Conservation (phyloP, 2,888 invertebrate species). For the Caenorhabditis drosophilae region DNA sequence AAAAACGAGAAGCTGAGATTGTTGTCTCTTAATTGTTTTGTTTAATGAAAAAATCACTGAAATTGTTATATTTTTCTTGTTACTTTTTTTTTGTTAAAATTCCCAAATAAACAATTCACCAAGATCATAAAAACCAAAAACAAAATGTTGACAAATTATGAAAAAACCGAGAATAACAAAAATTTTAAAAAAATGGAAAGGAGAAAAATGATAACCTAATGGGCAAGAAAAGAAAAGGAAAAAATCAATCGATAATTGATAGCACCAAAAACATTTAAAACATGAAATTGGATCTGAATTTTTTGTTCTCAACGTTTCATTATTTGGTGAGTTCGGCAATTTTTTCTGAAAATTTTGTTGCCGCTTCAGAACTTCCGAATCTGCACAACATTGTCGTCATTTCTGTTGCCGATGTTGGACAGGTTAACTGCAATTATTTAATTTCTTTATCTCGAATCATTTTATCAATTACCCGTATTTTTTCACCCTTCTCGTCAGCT, state of each 20-base stretch:
- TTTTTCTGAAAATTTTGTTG: slow-evolving; percentile 32
- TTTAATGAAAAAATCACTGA: too few relatives aligned
- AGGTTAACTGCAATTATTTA: slow-evolving; percentile 21
- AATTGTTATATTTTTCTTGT: slow-evolving; percentile 6
- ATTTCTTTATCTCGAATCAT: too few relatives aligned
- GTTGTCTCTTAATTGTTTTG: slow-evolving; percentile 2
- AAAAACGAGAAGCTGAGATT: not conserved
- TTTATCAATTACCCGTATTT: slow-evolving; percentile 19
- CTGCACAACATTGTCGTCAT: slow-evolving; percentile 51
- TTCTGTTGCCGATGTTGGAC: slow-evolving; percentile 36
- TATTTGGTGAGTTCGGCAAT: slow-evolving; percentile 20
- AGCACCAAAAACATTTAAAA: too few relatives aligned
- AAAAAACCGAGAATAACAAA: not conserved
- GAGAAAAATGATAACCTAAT: too few relatives aligned
- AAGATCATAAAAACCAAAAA: not conserved
- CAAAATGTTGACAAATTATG: not conserved
- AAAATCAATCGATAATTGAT: slow-evolving; percentile 6
- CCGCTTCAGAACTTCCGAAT: slow-evolving; percentile 33
- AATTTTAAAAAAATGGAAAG: not conserved
- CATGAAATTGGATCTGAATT: too few relatives aligned
- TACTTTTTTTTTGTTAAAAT: slow-evolving; percentile 5
- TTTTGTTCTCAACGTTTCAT: not conserved
- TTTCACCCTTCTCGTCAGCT: slow-evolving; percentile 43
- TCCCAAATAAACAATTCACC: not conserved
- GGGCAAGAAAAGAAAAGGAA: not conserved